Evolutionary conservation across 2,797 vertebrate species (phyloP).

Genomic region (Sarcoramphus papa): DNA sequence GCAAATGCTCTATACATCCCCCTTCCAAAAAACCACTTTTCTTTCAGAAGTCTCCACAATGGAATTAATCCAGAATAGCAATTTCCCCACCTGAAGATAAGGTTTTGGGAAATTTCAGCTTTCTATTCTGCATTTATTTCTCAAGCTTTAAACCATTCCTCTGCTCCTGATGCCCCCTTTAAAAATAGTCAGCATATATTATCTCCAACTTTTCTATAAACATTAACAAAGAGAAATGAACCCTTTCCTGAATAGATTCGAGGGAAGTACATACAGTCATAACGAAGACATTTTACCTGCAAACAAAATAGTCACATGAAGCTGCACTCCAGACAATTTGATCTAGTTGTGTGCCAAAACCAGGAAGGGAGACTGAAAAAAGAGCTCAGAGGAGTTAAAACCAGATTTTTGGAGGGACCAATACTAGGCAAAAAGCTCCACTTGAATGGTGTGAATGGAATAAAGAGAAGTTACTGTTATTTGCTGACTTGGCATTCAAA

Average conservation of each 20-base stretch:
- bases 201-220: background rate
- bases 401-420: background rate
- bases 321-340: background rate
- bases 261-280: background rate
- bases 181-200: background rate
- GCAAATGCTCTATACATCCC: background rate
- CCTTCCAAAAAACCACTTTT: conserved; percentile 31
- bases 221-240: background rate
- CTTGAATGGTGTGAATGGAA: background rate
- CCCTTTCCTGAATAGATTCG: background rate
- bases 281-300: background rate
- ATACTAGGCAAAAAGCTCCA: background rate
- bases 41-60: conserved; percentile 21
- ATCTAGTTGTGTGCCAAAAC: background rate
- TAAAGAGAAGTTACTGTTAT: background rate
- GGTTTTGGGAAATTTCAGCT: background rate
- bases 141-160: background rate
- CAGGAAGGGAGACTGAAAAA: background rate
- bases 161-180: background rate
- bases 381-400: background rate
- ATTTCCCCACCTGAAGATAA: conserved; percentile 5
- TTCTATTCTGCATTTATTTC: background rate
- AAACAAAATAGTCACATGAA: background rate
- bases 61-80: conserved; percentile 46
- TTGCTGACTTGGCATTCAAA: background rate